phyloP scores from a whole-genome alignment of 2,113 vertebrate species.

The Cyprinodon brontotheroides region DNA sequence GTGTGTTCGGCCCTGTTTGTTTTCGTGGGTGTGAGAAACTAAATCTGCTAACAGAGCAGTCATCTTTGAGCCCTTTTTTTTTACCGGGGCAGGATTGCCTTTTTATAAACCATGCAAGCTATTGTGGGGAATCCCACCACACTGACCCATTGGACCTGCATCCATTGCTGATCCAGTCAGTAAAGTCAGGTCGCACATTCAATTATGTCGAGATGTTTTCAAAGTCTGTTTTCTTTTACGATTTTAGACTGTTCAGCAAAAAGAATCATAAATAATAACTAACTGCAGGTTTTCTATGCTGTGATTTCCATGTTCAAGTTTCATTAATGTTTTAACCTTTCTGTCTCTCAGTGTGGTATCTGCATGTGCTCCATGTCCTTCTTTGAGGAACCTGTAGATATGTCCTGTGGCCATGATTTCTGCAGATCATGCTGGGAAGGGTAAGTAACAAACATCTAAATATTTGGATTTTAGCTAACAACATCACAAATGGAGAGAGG shows the following conservation, averaged over 20 bases:
- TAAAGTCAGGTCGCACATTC: not conserved
- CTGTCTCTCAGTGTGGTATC: too few species aligned
- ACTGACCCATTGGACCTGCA: not conserved
- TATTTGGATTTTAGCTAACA: too few species aligned
- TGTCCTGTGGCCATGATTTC: too few species aligned
- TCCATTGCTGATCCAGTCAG: not conserved
- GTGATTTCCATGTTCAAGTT: too few species aligned
- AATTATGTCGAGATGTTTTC: not conserved
- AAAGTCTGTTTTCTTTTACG: not conserved
- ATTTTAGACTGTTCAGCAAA: not conserved
- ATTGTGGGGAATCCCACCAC: conserved; percentile 12
- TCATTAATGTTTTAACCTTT: too few species aligned
- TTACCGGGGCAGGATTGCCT: conserved; percentile 4
- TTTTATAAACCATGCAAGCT: conserved; percentile 8
- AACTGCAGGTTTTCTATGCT: too few species aligned
- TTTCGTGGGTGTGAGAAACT: conserved; percentile 31
- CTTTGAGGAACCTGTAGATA: too few species aligned
- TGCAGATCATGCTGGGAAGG: too few species aligned
- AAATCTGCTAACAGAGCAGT: conserved; percentile 11
- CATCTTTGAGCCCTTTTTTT: conserved; percentile 5
- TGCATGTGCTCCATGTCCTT: too few species aligned
- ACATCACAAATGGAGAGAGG: too few species aligned
- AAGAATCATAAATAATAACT: too few species aligned
- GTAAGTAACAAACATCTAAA: too few species aligned
- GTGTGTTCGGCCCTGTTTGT: conserved; percentile 4